These are phyloP conservation scores for Acanthosepion pharaonis DNA, from an alignment of 2,888 invertebrate genomes.

Conservation along the genomic window DNA sequence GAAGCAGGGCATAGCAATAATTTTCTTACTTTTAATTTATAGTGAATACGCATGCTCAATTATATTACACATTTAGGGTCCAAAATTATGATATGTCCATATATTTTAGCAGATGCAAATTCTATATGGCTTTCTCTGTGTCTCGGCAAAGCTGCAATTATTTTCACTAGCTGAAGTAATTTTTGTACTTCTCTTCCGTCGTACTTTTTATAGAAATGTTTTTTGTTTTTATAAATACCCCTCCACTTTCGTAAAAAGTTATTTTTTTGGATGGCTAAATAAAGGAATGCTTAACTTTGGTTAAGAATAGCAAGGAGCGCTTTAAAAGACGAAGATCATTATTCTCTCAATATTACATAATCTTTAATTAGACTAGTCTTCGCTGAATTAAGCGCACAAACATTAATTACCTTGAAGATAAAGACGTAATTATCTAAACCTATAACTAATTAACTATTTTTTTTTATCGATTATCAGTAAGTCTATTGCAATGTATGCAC, in stretches of 20 bases:
- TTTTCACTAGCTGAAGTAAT: too few relatives aligned
- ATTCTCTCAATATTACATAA: not conserved
- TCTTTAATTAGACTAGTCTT: not conserved
- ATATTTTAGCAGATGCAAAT: too few relatives aligned
- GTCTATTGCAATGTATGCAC: not conserved
- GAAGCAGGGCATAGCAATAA: too few relatives aligned
- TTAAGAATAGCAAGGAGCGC: not conserved
- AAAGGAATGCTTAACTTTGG: not conserved
- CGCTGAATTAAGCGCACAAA: not conserved
- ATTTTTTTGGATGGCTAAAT: not conserved
- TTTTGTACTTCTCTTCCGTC: too few relatives aligned
- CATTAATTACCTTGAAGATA: not conserved
- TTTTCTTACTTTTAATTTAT: too few relatives aligned
- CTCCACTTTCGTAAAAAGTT: not conserved
- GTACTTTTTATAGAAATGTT: too few relatives aligned
- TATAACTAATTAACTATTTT: not conserved
- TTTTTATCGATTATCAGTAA: not conserved
- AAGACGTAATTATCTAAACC: not conserved
- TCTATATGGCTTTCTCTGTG: too few relatives aligned
- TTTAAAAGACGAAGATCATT: not conserved
- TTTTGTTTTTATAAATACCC: not conserved
- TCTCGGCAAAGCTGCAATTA: too few relatives aligned
- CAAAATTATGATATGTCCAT: too few relatives aligned
- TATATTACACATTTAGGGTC: too few relatives aligned
- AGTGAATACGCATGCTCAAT: too few relatives aligned